Base-by-base conservation (phyloP, 2,113 vertebrate genomes). In the Pholis gunnellus region DNA sequence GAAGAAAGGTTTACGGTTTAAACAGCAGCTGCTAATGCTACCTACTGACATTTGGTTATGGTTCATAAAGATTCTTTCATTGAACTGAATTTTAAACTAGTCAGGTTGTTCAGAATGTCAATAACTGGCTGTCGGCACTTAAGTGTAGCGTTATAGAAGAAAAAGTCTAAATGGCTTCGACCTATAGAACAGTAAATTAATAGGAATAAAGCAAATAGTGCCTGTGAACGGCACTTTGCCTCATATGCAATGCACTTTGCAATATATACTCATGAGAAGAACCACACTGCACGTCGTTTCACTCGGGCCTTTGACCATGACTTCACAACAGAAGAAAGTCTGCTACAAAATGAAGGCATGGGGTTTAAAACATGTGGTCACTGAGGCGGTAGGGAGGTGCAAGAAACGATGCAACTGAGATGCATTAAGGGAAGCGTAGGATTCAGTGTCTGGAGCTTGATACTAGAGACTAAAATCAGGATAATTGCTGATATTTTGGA, bases 11-110 rank as follows among this genome's bases (percentile, higher is more conserved):
- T 63, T 81, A 40, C 1, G 8, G 34, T 64, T 40, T 7, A 65
- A 42, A 20, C 50, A 52, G 46, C 14, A 67, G n/a, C 22, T 63
- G 44, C 48, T 34, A 4, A 40, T 20, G 54, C 29, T 54, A 4
- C 27, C 56, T 29, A 14, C 40, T 57, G 2, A 25, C 27, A 46
- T 2, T 34, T 38, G 8, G 7, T 11, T 40, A 25, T 29, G 22
- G 20, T 78, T 66, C 34, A 59, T 20, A 22, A 69, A 54, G 9
- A 38, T 76, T 31, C 11, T 22, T 68, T 40, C 36, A 3, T 44
- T 44, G 57, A 64, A 34, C 5, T 50, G 36, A 68, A 64, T 64
- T 64, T 25, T 40, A 71, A 52, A 59, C 52, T 17, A 56, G 36
- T 75, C 65, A 54, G 5, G 22, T 13, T 68, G 10, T 54, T 72